phyloP scores from a whole-genome alignment of 2,888 invertebrate species.

The Colletes collaris region DNA sequence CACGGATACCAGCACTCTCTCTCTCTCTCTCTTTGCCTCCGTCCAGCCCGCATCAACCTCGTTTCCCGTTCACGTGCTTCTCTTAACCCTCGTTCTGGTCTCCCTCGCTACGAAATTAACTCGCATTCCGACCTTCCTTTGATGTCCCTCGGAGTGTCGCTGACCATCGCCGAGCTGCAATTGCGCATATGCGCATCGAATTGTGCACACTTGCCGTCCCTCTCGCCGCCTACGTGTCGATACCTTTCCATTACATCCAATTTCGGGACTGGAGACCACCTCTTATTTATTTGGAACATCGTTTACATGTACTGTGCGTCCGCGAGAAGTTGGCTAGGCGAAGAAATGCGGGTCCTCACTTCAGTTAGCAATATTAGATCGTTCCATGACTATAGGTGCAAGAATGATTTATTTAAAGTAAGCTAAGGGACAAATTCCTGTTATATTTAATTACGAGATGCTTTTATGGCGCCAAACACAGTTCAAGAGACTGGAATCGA shows the following conservation, averaged over 20 bases:
- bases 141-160: slow-evolving; percentile 54
- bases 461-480: too few relatives aligned
- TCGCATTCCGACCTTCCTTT: slow-evolving; percentile 55
- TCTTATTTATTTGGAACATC: not conserved
- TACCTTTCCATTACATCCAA: not conserved
- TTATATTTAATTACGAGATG: too few relatives aligned
- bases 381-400: too few relatives aligned
- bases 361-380: too few relatives aligned
- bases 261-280: too few relatives aligned
- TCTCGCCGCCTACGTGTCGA: not conserved
- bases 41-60: not conserved
- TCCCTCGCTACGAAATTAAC: slow-evolving; percentile 52
- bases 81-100: slow-evolving; percentile 34
- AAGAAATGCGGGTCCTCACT: too few relatives aligned
- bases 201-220: not conserved
- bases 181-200: slow-evolving; percentile 18
- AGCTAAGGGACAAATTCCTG: too few relatives aligned
- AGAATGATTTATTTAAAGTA: too few relatives aligned
- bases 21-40: not conserved
- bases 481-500: too few relatives aligned
- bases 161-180: slow-evolving; percentile 25
- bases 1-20: slow-evolving; percentile 9
- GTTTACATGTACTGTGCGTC: too few relatives aligned
- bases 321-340: too few relatives aligned
- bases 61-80: not conserved